Conservation (phyloP, 2,888 invertebrate species). For the Muschampia plurimacula region DNA sequence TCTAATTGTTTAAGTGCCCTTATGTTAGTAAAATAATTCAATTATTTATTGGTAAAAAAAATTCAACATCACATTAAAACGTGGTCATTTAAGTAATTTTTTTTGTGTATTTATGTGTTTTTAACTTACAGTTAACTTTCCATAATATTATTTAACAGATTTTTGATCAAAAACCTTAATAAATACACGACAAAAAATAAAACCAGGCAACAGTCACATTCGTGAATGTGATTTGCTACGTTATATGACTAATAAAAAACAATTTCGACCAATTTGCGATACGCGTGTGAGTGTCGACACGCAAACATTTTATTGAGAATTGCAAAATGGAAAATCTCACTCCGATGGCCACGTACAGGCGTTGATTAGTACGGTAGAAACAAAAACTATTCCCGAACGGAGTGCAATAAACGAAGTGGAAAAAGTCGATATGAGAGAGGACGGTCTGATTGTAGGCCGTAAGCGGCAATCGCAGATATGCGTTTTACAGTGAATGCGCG, state of each 20-base stretch:
- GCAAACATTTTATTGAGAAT: conserved; percentile 52
- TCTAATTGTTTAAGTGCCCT: too few relatives aligned
- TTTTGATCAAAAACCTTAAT: too few relatives aligned
- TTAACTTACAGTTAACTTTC: too few relatives aligned
- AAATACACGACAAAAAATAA: neutral
- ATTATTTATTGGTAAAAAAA: too few relatives aligned
- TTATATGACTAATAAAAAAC: conserved; percentile 12
- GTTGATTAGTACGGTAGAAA: conserved; percentile 81
- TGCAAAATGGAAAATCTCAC: conserved; percentile 56
- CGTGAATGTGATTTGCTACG: neutral
- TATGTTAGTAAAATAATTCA: too few relatives aligned
- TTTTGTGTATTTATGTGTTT: too few relatives aligned
- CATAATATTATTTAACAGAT: too few relatives aligned
- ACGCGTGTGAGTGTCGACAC: conserved; percentile 40
- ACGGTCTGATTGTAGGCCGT: conserved; percentile 77
- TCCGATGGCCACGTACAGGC: conserved; percentile 68
- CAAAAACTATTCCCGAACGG: conserved; percentile 82
- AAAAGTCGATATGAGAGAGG: conserved; percentile 80
- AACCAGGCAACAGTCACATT: conserved; percentile 3
- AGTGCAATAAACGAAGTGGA: conserved; percentile 79
- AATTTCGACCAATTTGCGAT: conserved; percentile 43
- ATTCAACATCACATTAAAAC: too few relatives aligned
- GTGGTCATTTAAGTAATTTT: too few relatives aligned
- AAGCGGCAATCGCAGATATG: conserved; percentile 78
- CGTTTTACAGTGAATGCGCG: conserved; percentile 75